Percentiles rank a stretch among this genome's conserved stretches.
Conservation (phyloP, 2,888 invertebrate genomes). For the Tyria jacobaeae region DNA sequence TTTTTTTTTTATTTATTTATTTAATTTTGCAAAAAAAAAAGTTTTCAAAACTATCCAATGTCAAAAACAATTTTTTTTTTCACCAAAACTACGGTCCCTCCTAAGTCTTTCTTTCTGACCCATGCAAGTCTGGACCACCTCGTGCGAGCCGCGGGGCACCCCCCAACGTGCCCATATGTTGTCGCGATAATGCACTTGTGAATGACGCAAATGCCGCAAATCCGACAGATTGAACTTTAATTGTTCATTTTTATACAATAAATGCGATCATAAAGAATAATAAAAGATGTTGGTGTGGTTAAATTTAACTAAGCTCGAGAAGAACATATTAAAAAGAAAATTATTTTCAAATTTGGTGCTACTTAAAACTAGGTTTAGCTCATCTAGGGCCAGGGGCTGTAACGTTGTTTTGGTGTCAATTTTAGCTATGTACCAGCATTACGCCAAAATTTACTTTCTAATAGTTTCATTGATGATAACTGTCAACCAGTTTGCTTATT, state of each 20-base stretch:
- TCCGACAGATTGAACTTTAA: slow-evolving; percentile 65
- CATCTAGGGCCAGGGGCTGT: too few relatives aligned
- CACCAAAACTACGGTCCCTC: neutral
- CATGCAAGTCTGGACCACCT: slow-evolving; percentile 59
- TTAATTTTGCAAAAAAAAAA: neutral
- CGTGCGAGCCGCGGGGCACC: slow-evolving; percentile 61
- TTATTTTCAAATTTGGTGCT: too few relatives aligned
- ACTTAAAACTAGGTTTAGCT: too few relatives aligned
- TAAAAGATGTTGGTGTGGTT: neutral
- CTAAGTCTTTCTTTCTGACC: slow-evolving; percentile 4
- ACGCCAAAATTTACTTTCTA: too few relatives aligned
- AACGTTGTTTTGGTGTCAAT: too few relatives aligned
- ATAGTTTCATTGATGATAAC: too few relatives aligned
- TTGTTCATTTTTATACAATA: slow-evolving; percentile 46
- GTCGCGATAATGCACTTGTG: slow-evolving; percentile 76
- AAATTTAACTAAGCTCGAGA: neutral
- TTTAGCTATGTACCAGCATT: too few relatives aligned
- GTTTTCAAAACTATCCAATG: neutral
- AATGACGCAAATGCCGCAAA: slow-evolving; percentile 78
- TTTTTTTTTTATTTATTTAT: neutral
- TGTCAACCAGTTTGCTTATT: too few relatives aligned
- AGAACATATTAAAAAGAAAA: too few relatives aligned
- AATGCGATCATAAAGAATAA: neutral
- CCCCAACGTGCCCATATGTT: slow-evolving; percentile 77
- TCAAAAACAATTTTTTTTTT: neutral